A percentile compares a stretch with the other conserved stretches of the same genome.
These are phyloP conservation scores for Eurytoma adleriae DNA, from an alignment of 2,888 invertebrate species.

Conservation along the genomic window DNA sequence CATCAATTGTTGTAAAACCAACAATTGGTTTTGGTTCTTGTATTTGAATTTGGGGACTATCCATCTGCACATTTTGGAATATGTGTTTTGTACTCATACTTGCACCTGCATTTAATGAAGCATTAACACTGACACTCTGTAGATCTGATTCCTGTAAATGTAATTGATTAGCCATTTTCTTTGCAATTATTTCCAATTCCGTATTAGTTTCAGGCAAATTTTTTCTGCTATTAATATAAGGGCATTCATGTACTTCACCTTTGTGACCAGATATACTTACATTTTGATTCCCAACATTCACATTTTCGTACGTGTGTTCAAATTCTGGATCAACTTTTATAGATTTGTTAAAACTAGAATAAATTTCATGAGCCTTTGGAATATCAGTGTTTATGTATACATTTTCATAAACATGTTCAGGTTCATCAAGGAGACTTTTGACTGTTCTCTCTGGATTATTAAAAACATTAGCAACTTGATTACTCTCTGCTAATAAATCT, in stretches of 20 bases:
- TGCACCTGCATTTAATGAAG: constrained; percentile 19
- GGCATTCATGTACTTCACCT: constrained; percentile 63
- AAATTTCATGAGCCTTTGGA: constrained; percentile 60
- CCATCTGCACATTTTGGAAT: constrained; percentile 60
- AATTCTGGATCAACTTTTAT: constrained; percentile 50
- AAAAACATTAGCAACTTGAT: constrained; percentile 37
- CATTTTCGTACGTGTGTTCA: constrained; percentile 65
- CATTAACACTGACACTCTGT: constrained; percentile 50
- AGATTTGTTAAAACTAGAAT: constrained; percentile 47
- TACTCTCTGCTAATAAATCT: constrained; percentile 38
- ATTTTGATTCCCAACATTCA: constrained; percentile 61
- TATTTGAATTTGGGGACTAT: constrained; percentile 47
- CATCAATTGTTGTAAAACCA: constrained; percentile 69
- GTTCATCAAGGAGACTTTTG: constrained; percentile 57
- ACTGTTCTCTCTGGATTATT: constrained; percentile 49
- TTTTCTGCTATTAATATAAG: constrained; percentile 62
- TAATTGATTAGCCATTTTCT: constrained; percentile 63
- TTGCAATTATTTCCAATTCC: constrained; percentile 63
- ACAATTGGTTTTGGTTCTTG: constrained; percentile 63
- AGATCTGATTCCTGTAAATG: constrained; percentile 53
- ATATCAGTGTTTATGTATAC: constrained; percentile 65
- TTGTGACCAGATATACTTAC: constrained; percentile 33
- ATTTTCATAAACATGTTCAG: constrained; percentile 68
- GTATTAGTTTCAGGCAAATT: constrained; percentile 61
- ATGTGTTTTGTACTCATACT: constrained; percentile 58